These are phyloP conservation scores for Phragmatobia fuliginosa DNA, from an alignment of 2,888 invertebrate species.

Conservation along the genomic window DNA sequence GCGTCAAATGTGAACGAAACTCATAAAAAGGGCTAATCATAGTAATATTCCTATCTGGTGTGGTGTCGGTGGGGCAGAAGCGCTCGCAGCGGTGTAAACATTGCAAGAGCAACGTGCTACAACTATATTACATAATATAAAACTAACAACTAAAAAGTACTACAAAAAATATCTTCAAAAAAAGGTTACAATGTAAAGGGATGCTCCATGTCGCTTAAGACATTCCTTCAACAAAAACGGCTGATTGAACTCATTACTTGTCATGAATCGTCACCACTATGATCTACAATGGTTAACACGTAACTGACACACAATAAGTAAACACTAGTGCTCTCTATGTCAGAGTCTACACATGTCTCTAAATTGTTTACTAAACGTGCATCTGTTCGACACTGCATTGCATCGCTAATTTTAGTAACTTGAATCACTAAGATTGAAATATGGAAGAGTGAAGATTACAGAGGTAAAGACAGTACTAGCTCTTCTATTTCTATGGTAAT, in stretches of 20 bases:
- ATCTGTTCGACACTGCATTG: constrained; percentile 68
- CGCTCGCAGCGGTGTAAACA: constrained; percentile 41
- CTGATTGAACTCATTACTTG: constrained; percentile 54
- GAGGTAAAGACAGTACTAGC: constrained; percentile 70
- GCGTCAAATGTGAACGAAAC: constrained; percentile 37
- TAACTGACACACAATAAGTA: constrained; percentile 72
- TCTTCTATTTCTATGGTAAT: constrained; percentile 66
- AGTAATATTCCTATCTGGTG: constrained; percentile 38
- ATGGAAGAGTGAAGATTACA: constrained; percentile 85
- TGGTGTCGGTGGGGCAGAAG: constrained; percentile 42
- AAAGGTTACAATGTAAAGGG: constrained; percentile 62
- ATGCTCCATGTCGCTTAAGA: constrained; percentile 77
- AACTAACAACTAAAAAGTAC: constrained; percentile 45
- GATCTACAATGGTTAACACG: constrained; percentile 68
- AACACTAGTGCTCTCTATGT: constrained; percentile 76
- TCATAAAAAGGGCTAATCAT: constrained; percentile 43
- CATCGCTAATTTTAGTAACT: constrained; percentile 54
- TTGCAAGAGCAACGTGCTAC: constrained; percentile 46
- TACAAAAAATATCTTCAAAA: constrained; percentile 52
- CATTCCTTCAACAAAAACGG: constrained; percentile 75
- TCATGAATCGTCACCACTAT: constrained; percentile 58
- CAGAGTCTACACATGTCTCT: constrained; percentile 68
- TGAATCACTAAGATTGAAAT: constrained; percentile 73
- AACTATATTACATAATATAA: constrained; percentile 53
- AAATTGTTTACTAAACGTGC: constrained; percentile 79